Conservation (phyloP, 2,888 invertebrate species). For the Frankliniella intonsa region DNA sequence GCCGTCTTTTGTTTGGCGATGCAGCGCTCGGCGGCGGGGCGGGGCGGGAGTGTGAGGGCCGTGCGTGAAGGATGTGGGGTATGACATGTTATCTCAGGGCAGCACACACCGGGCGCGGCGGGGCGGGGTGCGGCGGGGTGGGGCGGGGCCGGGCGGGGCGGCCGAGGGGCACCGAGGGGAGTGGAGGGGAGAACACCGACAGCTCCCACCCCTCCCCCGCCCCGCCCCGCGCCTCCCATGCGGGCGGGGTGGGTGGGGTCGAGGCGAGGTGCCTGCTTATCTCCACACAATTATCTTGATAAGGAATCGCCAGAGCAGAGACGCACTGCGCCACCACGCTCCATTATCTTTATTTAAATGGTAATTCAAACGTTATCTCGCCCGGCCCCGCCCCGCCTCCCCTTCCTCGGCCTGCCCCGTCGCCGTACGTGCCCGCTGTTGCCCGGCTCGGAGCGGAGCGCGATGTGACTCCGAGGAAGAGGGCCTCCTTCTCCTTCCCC, state of each 20-base stretch:
- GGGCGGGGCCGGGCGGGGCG: background rate
- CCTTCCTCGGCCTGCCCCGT: too few species aligned
- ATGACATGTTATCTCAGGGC: background rate
- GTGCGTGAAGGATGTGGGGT: background rate
- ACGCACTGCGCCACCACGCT: slow-evolving; percentile 21
- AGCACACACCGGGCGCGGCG: background rate
- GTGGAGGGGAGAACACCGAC: background rate
- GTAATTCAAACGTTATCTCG: slow-evolving; percentile 19
- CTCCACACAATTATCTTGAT: slow-evolving; percentile 14
- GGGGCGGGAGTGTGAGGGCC: too few species aligned
- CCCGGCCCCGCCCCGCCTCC: background rate
- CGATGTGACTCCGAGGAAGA: too few species aligned
- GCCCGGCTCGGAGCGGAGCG: too few species aligned
- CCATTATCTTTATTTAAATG: slow-evolving; percentile 25
- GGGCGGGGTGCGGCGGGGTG: background rate
- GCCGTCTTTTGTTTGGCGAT: background rate
- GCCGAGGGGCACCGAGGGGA: background rate
- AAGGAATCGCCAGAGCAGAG: slow-evolving; percentile 16
- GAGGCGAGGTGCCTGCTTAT: slow-evolving; percentile 9
- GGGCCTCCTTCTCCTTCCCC: too few species aligned
- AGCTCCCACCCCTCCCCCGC: background rate
- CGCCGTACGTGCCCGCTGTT: too few species aligned
- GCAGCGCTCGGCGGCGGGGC: background rate
- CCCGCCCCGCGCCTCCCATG: background rate
- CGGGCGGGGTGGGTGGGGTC: background rate